Percentiles rank a stretch among this genome's conserved stretches.
phyloP scores from a whole-genome alignment of 2,888 invertebrate species.

The Zonitis immaculata region DNA sequence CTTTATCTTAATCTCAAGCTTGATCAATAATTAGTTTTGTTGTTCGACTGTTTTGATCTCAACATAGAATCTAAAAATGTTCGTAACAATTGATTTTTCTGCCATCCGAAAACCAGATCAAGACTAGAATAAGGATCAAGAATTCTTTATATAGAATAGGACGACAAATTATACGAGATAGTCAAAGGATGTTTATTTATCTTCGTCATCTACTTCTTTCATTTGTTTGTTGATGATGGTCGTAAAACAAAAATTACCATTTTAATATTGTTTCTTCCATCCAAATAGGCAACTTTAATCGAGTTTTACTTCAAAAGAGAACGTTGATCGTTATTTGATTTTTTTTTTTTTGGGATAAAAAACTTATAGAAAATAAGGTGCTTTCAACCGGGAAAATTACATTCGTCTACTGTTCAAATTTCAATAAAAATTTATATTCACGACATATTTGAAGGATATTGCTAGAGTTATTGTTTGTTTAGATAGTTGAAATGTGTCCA shows the following conservation, averaged over 20 bases:
- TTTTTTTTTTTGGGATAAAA: too few relatives aligned
- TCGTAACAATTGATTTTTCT: too few relatives aligned
- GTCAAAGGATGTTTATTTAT: too few relatives aligned
- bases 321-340: not conserved
- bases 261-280: not conserved
- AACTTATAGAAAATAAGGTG: not conserved
- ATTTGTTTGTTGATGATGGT: not conserved
- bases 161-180: too few relatives aligned
- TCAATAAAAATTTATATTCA: not conserved
- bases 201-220: too few relatives aligned
- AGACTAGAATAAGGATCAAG: too few relatives aligned
- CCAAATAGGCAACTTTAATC: not conserved
- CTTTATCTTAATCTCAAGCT: not conserved
- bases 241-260: not conserved
- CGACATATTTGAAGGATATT: not conserved
- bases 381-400: not conserved
- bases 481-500: not conserved
- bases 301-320: not conserved
- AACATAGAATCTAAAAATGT: too few relatives aligned
- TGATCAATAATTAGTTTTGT: not conserved
- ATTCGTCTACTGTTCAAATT: not conserved
- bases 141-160: too few relatives aligned
- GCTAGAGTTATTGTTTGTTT: too few relatives aligned
- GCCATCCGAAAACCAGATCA: too few relatives aligned
- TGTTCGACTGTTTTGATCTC: too few relatives aligned